A percentile compares a stretch with the other conserved stretches of the same genome.
Conservation (phyloP, 2,888 invertebrate species). For the Xestia xanthographa region DNA sequence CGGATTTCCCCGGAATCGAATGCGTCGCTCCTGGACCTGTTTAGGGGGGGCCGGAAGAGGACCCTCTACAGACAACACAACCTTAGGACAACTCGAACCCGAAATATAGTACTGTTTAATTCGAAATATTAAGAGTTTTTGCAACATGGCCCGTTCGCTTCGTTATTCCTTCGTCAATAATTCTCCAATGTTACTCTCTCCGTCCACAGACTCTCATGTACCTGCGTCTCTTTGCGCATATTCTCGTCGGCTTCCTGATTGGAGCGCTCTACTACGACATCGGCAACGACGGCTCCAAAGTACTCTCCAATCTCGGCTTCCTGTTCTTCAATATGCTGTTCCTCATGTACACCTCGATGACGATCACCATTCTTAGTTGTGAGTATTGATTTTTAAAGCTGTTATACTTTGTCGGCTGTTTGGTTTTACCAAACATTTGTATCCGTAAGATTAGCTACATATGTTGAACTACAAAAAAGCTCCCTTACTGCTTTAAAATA, state of each 20-base stretch:
- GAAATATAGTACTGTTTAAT: not conserved
- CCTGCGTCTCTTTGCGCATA: slow-evolving; percentile 97
- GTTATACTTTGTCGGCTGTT: not conserved
- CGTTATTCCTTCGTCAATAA: not conserved
- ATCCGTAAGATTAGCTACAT: not conserved
- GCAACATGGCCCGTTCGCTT: not conserved
- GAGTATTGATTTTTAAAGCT: slow-evolving; percentile 83
- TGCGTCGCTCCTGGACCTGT: no score
- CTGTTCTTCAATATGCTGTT: slow-evolving; percentile 99
- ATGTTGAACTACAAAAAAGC: not conserved
- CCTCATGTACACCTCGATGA: slow-evolving; percentile 99
- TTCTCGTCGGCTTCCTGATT: slow-evolving; percentile 97
- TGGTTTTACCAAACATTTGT: not conserved
- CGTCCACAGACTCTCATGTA: slow-evolving; percentile 98
- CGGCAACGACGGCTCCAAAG: slow-evolving; percentile 98
- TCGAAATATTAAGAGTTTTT: not conserved
- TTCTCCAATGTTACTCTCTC: not conserved
- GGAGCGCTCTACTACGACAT: slow-evolving; percentile 98
- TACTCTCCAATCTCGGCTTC: slow-evolving; percentile 98
- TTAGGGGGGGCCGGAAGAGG: no score
- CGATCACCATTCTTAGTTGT: slow-evolving; percentile 99
- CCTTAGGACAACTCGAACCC: not conserved
- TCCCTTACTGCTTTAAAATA: not conserved
- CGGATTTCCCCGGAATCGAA: no score
- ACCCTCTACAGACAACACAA: not conserved